Evolutionary conservation across 2,888 invertebrate genomes (phyloP), one percentile per base, ranked within the genome.

Genomic region (Flabesymbios commensalis): DNA sequence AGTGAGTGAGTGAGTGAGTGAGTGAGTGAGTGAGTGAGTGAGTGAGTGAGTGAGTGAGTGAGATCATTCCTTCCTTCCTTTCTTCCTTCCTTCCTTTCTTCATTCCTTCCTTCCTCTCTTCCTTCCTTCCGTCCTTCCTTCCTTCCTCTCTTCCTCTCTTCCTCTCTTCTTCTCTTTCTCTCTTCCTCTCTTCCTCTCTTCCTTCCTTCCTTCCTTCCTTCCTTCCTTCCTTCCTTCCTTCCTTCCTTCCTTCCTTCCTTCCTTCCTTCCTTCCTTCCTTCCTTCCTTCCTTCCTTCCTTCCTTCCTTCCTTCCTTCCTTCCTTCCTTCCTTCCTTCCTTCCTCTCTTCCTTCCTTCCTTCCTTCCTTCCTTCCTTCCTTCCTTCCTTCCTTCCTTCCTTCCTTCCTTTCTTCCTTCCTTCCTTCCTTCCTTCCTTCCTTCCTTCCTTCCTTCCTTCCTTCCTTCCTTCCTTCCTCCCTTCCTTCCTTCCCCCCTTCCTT

Each of bases 11-110:
- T n/a, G n/a, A n/a, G n/a, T n/a, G n/a, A n/a, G n/a, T n/a, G n/a
- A n/a, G n/a, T n/a, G n/a, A n/a, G n/a, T n/a, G n/a, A n/a, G n/a
- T n/a, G n/a, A n/a, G n/a, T n/a, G n/a, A n/a, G n/a, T n/a, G n/a
- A n/a, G n/a, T n/a, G n/a, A n/a, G n/a, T n/a, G n/a, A n/a, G n/a
- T n/a, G n/a, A n/a, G n/a, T n/a, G n/a, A n/a, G n/a, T n/a, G 83
- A 86, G 77, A 52, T 17, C 14, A 10, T 19, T 57, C 19, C 57
- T 57, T 57, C 57, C 57, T 57, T 57, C 57, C 57, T 57, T 57
- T 36, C 53, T 57, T 57, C 57, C 57, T 57, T 57, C 60, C 47
- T 58, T 56, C 45, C 58, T 53, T 42, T 53, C 57, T 41, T 54
- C 49, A 62, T 65, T 65, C 59, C 65, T 63, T 65, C 62, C 65